Conservation (phyloP, 2,888 invertebrate species). For the Lepidocyrtinus sp. region DNA sequence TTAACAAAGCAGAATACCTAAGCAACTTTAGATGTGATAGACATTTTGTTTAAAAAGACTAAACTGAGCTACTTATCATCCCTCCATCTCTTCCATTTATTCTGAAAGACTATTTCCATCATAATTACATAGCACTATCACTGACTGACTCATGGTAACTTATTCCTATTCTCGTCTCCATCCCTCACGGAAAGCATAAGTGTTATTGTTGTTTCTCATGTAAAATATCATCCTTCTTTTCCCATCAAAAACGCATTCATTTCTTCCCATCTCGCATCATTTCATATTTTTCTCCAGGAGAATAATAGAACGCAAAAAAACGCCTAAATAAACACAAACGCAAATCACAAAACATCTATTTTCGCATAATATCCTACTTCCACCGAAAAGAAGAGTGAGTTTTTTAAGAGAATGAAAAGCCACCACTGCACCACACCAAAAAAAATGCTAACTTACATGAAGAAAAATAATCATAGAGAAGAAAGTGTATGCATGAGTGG, state of each 20-base stretch:
- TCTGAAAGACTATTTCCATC: too few species aligned
- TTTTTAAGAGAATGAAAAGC: not conserved
- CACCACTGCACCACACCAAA: not conserved
- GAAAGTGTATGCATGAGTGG: conserved; percentile 33
- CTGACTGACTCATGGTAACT: not conserved
- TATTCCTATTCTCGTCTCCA: too few species aligned
- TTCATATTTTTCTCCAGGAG: not conserved
- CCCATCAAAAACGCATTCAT: not conserved
- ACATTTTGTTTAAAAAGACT: too few species aligned
- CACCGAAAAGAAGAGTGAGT: conserved; percentile 14
- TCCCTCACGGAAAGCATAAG: not conserved
- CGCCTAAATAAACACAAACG: not conserved
- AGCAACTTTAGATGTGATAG: too few species aligned
- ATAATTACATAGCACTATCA: not conserved
- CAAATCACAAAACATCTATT: conserved; percentile 17
- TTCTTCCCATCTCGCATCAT: not conserved
- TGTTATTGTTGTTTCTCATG: conserved; percentile 6
- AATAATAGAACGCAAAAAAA: conserved; percentile 3
- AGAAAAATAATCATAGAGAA: conserved; percentile 1
- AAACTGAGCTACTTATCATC: too few species aligned
- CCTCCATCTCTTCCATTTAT: too few species aligned
- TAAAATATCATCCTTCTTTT: not conserved
- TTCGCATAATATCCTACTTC: conserved; percentile 5
- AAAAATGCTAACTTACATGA: too few species aligned
- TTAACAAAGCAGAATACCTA: too few species aligned